Percentiles rank a stretch among this genome's conserved stretches.
These are phyloP conservation scores for Chromoteleia sp. DNA, from an alignment of 2,888 invertebrate genomes.

Conservation along the genomic window DNA sequence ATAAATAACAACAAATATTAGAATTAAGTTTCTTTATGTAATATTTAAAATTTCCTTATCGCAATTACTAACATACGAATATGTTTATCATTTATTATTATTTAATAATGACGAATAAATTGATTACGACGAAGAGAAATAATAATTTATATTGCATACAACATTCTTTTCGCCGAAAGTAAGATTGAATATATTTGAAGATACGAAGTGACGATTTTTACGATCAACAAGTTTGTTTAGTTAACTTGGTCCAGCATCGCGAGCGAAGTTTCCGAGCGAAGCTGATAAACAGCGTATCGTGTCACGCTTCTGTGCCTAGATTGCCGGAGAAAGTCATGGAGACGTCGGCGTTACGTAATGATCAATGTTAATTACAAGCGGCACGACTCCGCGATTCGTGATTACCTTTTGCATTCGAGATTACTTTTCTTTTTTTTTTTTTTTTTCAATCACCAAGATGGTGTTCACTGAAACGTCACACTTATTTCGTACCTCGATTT, in stretches of 20 bases:
- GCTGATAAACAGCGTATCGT: slow-evolving; percentile 53
- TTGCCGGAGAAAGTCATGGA: slow-evolving; percentile 60
- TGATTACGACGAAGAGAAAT: too few species aligned
- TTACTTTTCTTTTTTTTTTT: slow-evolving; percentile 36
- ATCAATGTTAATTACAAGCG: slow-evolving; percentile 60
- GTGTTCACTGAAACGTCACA: slow-evolving; percentile 11
- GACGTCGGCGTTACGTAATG: slow-evolving; percentile 63
- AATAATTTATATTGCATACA: too few species aligned
- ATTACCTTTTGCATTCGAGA: slow-evolving; percentile 57
- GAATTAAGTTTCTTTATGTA: too few species aligned
- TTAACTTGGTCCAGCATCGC: slow-evolving; percentile 24
- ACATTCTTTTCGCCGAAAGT: too few species aligned
- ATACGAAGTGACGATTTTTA: not conserved
- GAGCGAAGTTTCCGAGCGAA: slow-evolving; percentile 20
- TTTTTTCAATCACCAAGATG: slow-evolving; percentile 39
- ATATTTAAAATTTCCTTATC: too few species aligned
- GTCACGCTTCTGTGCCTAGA: slow-evolving; percentile 55
- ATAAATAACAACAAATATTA: too few species aligned
- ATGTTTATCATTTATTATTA: too few species aligned
- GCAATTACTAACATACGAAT: too few species aligned
- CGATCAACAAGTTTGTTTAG: slow-evolving; percentile 30
- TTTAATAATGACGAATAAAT: too few species aligned
- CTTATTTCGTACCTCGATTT: not conserved
- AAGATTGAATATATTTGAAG: not conserved
- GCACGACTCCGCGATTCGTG: slow-evolving; percentile 57